Percentiles rank a stretch among this genome's conserved stretches.
phyloP scores from a whole-genome alignment of 1,140 invertebrate species.

The Scaptomyza pallida region DNA sequence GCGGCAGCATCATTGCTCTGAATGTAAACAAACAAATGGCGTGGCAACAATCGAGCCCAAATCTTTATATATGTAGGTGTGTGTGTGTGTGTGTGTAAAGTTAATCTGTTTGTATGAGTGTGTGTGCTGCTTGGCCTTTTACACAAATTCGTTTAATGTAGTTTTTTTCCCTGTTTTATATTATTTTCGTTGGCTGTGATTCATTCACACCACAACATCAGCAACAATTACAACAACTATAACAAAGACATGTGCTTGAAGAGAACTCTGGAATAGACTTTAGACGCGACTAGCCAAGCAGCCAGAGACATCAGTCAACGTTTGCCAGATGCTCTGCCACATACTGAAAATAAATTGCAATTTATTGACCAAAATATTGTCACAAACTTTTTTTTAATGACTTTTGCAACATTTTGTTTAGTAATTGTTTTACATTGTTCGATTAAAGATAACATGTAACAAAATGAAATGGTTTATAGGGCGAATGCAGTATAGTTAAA shows the following conservation, averaged over 20 bases:
- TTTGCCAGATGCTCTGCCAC: slow-evolving; percentile 20
- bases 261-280: slow-evolving; percentile 36
- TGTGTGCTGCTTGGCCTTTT: slow-evolving; percentile 18
- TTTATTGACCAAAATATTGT: not conserved
- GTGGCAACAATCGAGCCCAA: slow-evolving; percentile 30
- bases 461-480: too few species aligned
- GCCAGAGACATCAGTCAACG: slow-evolving; percentile 16
- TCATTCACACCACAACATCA: slow-evolving; percentile 41
- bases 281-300: slow-evolving; percentile 18
- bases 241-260: slow-evolving; percentile 12
- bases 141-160: slow-evolving; percentile 41
- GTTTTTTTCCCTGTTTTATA: slow-evolving; percentile 37
- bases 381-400: not conserved
- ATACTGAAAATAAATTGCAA: not conserved
- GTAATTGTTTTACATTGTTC: not conserved
- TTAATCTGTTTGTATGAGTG: not conserved
- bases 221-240: slow-evolving; percentile 2
- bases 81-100: slow-evolving; percentile 5
- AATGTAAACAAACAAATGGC: slow-evolving; percentile 71
- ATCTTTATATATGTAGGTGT: not conserved
- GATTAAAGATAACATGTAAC: too few species aligned
- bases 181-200: slow-evolving; percentile 47
- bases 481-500: too few species aligned
- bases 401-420: not conserved
- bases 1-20: not conserved